phyloP scores from a whole-genome alignment of 2,888 invertebrate species.

The Zootermopsis nevadensis region DNA sequence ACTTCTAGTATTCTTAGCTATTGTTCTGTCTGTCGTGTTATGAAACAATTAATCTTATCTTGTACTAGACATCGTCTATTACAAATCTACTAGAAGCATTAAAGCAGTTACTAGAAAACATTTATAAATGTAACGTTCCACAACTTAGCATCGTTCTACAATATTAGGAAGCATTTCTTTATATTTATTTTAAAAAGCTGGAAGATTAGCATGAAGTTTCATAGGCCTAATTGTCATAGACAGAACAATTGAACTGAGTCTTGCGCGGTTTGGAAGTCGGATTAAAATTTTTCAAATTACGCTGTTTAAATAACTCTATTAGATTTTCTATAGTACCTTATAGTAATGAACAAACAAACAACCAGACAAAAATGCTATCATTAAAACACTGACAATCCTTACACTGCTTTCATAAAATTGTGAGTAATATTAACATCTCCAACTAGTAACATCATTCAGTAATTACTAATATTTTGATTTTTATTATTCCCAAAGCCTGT shows the following conservation, averaged over 20 bases:
- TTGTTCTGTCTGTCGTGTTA: not conserved
- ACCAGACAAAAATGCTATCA: not conserved
- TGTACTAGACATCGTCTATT: not conserved
- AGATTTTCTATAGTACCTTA: not conserved
- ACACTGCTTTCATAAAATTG: slow-evolving; percentile 22
- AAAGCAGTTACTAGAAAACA: slow-evolving; percentile 9
- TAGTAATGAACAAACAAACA: not conserved
- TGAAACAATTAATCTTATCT: not conserved
- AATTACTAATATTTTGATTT: slow-evolving; percentile 11
- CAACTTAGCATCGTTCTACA: not conserved
- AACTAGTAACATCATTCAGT: slow-evolving; percentile 16
- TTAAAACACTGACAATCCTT: slow-evolving; percentile 10
- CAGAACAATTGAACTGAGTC: not conserved
- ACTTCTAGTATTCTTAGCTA: too few relatives aligned
- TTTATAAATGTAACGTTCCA: not conserved
- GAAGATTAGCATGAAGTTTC: not conserved
- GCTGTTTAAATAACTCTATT: slow-evolving; percentile 19
- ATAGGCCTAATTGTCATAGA: slow-evolving; percentile 27
- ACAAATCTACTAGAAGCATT: slow-evolving; percentile 19
- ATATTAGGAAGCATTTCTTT: slow-evolving; percentile 24
- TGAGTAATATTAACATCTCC: slow-evolving; percentile 2
- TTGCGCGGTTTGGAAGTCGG: not conserved
- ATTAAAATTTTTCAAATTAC: not conserved
- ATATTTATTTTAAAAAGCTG: slow-evolving; percentile 26
- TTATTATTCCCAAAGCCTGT: not conserved